Evolutionary conservation across 64 coral and sea anemone genomes (phyloP), one percentile per base, ranked within the genome.

Genomic region (Acropora tenuis): DNA sequence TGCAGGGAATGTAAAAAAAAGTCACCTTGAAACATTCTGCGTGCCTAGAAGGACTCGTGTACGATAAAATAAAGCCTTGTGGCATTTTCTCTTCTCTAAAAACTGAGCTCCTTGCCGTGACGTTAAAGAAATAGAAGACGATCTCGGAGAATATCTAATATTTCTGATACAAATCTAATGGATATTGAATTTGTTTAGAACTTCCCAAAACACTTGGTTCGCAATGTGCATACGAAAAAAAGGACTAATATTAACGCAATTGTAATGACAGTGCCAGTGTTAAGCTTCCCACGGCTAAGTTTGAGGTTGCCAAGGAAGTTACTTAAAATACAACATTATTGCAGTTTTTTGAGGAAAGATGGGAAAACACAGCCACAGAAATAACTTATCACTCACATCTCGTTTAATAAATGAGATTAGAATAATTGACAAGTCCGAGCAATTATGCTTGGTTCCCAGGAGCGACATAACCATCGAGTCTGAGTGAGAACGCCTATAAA

Each of bases 11-110:
- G 1, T 71, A n/a, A 19, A 50, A n/a, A 17, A 84, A 69, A 11
- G 69, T 47, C 47, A 85, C 82, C 82, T 85, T 85, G 17, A 71
- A 85, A 71, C 68, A 85, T 47, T 50, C 66, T 3, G 12, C 82
- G 18, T 8, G 43, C 20, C 82, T 15, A 8, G 42, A 48, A 1
- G 43, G 61, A 85, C 15, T 71, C 8, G 43, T 17, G 68, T 71
- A 72, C 0, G 65, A 18, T 41, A 85, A 72, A 66, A 85, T 30
- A 49, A 85, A 85, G 30, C 82, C 82, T 71, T 72, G 16, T 5
- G 4, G 44, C 65, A 85, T 85, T 72, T 85, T 85, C 17, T 8
- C 4, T 50, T 71, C 17, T 18, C 15, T 46, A 66, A 16, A 83
- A 60, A 15, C 16, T 12, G 2, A 16, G 48, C 49, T 85, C 72